phyloP scores from a whole-genome alignment of 2,888 invertebrate genomes.

The Hedya salicella region DNA sequence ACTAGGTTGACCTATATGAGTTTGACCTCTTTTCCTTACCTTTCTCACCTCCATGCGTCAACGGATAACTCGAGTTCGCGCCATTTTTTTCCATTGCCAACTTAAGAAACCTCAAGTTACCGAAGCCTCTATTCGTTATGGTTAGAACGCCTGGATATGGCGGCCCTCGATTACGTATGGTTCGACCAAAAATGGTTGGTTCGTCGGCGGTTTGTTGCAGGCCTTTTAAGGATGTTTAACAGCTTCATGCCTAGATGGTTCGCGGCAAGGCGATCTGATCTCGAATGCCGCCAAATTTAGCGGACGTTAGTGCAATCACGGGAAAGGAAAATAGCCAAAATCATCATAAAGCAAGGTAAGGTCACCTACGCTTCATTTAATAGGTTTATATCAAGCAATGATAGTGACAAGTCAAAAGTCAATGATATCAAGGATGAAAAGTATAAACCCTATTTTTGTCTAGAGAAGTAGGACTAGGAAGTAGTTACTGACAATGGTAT shows the following conservation, averaged over 20 bases:
- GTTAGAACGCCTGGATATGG: conserved; percentile 52
- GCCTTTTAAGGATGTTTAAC: conserved; percentile 75
- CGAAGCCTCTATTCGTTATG: conserved; percentile 8
- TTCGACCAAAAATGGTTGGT: conserved; percentile 73
- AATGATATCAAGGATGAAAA: too few species aligned
- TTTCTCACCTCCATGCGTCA: neutral
- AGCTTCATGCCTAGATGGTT: conserved; percentile 67
- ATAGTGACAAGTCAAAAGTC: too few species aligned
- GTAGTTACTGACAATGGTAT: too few species aligned
- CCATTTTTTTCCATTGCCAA: conserved; percentile 22
- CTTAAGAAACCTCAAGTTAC: conserved; percentile 9
- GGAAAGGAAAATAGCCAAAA: conserved; percentile 17
- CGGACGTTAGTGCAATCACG: conserved; percentile 9
- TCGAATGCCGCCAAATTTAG: conserved; percentile 21
- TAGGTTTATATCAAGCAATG: too few species aligned
- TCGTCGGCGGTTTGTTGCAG: conserved; percentile 59
- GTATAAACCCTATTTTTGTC: too few species aligned
- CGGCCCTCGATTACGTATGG: conserved; percentile 52
- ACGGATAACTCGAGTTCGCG: conserved; percentile 5
- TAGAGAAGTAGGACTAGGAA: too few species aligned
- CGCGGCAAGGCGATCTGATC: conserved; percentile 50
- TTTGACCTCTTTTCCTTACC: too few species aligned
- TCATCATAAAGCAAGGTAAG: neutral
- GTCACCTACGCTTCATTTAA: neutral
- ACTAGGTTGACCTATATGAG: too few species aligned